Evolutionary conservation across 2,113 vertebrate species (phyloP), one percentile per base, ranked within the genome.

Genomic region (Fulica atra): DNA sequence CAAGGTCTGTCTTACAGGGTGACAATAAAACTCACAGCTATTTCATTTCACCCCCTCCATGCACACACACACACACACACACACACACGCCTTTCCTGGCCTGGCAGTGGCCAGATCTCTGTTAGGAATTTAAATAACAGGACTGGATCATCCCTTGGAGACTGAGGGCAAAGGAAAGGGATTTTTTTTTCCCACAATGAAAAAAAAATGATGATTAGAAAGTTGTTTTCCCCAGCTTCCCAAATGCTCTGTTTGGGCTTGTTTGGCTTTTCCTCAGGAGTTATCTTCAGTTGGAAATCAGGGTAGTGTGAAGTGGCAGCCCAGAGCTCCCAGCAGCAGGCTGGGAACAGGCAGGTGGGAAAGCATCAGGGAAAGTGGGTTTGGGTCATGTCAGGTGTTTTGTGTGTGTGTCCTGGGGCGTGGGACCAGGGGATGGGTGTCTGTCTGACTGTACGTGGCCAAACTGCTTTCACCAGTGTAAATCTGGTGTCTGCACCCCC

Each of bases 321-420:
- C n/a, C 36, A 10, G 51, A 25, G 54, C 46, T 74, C 46, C 66
- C 56, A 24, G 68, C 25, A 25, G 51, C 53, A 21, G 73, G 36
- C 11, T 36, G 8, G 53, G 78, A 68, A 20, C 33, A 8, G 20
- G 19, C 38, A 66, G 35, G 74, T 57, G 63, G 76, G 56, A 35
- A 76, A 38, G 23, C 14, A 3, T 17, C 7, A 13, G 35, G 16
- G 31, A 38, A 63, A 23, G 24, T 13, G 3, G 51, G 57, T 8
- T 7, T 24, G 29, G 29, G 40, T 5, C 10, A 53, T 1, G 5
- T 11, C 0, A 17, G 2, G n/a, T 40, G 13, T 26, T 35, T 12
- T 6, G 19, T 4, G 63, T 35, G 51, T 18, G 51, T 40, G 42
- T 51, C 19, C 61, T 48, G 10, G 40, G 35, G 24, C 48, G 16